Evolutionary conservation across 2,113 vertebrate genomes (phyloP), one percentile per base, ranked within the genome.

Genomic region (Pavo muticus): DNA sequence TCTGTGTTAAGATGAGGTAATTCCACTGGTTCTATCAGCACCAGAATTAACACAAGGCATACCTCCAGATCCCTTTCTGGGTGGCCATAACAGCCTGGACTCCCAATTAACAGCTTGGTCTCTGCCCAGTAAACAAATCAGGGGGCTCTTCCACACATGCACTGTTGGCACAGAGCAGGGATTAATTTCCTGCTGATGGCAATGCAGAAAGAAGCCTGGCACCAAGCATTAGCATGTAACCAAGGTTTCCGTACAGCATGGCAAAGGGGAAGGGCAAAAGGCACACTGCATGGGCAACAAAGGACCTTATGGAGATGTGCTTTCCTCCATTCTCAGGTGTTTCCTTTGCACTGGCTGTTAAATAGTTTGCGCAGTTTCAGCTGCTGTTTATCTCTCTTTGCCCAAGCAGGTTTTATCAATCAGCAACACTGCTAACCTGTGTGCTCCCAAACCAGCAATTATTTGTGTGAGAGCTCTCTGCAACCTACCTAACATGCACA

Each of bases 271-370:
- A 71, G 24, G 1, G 4, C 37, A 74, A 67, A 60, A 74, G 42
- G 18, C 47, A 60, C 1, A 0, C 5, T 73, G 56, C 39, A 24
- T 4, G 25, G 56, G 42, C 1, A 6, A 47, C 60, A 74, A 24
- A 37, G 69, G 30, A 89, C 6, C 5, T 75, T 80, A 7, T 63
- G 23, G 47, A 50, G 32, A 77, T 9, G 65, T 52, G 14, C 52
- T 30, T 54, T 30, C 52, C 52, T 54, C 15, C 27, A 30, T 54
- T 54, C 27, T 54, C 15, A 54, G 27, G 27, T 54, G 52, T 10
- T 52, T 17, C 6, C 44, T 69, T 71, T 40, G 19, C 30, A 48
- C 25, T 30, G 52, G 52, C 27, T 54, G 52, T 63, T 21, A 14
- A 79, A 19, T 11, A 83, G 35, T 37, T 40, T 63, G 91, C 32